Conservation (phyloP, 53 echinoderm and acorn worm genomes). For the Antedon mediterranea region DNA sequence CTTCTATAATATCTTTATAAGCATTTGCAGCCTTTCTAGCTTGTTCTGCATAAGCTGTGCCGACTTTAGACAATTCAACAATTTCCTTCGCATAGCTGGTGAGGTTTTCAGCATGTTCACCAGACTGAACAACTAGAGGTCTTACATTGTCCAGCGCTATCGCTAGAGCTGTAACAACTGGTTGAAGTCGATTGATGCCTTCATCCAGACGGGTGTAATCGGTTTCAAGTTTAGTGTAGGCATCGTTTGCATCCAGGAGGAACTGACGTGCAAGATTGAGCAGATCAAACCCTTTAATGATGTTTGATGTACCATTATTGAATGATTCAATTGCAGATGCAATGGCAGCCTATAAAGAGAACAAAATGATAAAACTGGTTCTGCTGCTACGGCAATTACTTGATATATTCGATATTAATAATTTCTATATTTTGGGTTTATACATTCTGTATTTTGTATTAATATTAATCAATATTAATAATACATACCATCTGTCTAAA, state of each 20-base stretch:
- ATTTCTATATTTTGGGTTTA: no score
- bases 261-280: not conserved
- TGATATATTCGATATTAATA: not conserved
- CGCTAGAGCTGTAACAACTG: not conserved
- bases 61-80: not conserved
- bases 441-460: no score
- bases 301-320: not conserved
- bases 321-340: not conserved
- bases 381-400: not conserved
- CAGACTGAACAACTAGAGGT: not conserved
- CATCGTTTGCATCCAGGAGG: not conserved
- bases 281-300: not conserved
- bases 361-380: not conserved
- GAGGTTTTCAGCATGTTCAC: not conserved
- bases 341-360: not conserved
- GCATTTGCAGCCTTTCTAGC: slow-evolving; percentile 76
- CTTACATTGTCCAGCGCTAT: not conserved
- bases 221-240: not conserved
- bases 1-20: slow-evolving; percentile 42
- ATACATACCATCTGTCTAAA: no score
- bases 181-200: not conserved
- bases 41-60: slow-evolving; percentile 25
- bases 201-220: not conserved
- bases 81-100: not conserved
- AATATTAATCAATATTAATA: no score